A percentile compares a stretch with the other conserved stretches of the same genome.
These are phyloP conservation scores for Hirtodrosophila duncani DNA, from an alignment of 2,888 invertebrate genomes.

Conservation along the genomic window DNA sequence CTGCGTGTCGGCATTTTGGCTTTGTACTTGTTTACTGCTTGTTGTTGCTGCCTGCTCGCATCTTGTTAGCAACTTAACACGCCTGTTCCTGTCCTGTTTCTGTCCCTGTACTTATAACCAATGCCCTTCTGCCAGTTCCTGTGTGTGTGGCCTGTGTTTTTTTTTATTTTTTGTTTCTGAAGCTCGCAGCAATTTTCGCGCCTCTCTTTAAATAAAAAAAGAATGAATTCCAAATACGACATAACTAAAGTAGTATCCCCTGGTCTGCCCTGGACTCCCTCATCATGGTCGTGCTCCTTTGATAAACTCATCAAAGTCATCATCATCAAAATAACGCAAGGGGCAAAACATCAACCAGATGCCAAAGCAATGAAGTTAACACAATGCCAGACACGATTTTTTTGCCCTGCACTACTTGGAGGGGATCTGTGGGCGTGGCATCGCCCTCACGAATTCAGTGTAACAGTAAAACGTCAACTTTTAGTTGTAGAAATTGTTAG, in stretches of 20 bases:
- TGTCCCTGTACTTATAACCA: neutral
- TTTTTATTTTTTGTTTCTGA: neutral
- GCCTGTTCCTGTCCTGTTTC: conserved; percentile 16
- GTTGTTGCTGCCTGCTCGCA: conserved; percentile 53
- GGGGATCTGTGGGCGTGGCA: conserved; percentile 41
- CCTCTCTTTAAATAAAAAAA: conserved; percentile 54
- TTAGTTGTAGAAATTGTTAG: neutral
- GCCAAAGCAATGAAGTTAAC: conserved; percentile 50
- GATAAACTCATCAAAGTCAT: conserved; percentile 72
- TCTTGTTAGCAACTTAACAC: conserved; percentile 60
- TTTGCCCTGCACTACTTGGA: conserved; percentile 1
- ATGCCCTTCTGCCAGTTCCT: conserved; percentile 27
- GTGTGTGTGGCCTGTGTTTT: conserved; percentile 2
- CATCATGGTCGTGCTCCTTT: conserved; percentile 24
- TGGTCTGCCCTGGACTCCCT: neutral
- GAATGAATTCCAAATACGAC: conserved; percentile 24
- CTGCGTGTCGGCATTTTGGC: conserved; percentile 58
- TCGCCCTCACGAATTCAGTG: conserved; percentile 59
- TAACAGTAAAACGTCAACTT: conserved; percentile 46
- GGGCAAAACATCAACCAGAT: conserved; percentile 21
- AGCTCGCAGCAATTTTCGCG: conserved; percentile 53
- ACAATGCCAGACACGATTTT: conserved; percentile 59
- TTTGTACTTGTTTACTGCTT: conserved; percentile 56
- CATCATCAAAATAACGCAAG: conserved; percentile 25
- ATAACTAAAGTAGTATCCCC: conserved; percentile 25